Evolutionary conservation across 2,797 vertebrate species (phyloP).

Genomic region (Leptodactylus fallax): DNA sequence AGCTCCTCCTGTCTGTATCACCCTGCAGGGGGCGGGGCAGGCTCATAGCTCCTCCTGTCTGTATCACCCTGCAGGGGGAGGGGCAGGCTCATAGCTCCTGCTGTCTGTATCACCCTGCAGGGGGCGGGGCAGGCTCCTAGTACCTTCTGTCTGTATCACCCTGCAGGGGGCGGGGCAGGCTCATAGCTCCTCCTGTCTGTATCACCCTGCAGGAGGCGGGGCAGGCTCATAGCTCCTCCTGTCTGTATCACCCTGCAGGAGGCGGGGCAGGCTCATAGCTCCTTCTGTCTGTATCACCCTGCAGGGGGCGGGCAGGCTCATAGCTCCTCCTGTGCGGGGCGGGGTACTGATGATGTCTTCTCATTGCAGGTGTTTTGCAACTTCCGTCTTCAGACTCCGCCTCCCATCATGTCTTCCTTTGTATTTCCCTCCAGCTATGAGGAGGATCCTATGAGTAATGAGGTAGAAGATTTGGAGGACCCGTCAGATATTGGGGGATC

Average conservation of each 20-base stretch:
- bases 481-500: background rate
- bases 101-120: constrained; percentile 14
- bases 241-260: constrained; percentile 15
- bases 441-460: background rate
- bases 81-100: background rate
- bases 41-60: background rate
- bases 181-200: constrained; percentile 8
- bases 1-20: constrained; percentile 16
- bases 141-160: constrained; percentile 5
- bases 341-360: background rate
- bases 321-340: constrained; percentile 9
- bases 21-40: background rate
- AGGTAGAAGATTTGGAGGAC: background rate
- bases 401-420: constrained; percentile 47
- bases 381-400: constrained; percentile 37
- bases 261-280: background rate
- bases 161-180: background rate
- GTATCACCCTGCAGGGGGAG: constrained; percentile 7
- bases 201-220: constrained; percentile 13
- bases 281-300: constrained; percentile 9
- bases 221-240: background rate
- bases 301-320: background rate
- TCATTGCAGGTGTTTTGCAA: constrained; percentile 24
- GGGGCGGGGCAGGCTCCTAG: background rate
- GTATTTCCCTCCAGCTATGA: background rate